Conservation (phyloP, 2,888 invertebrate species). For the Euspilapteryx auroguttella region DNA sequence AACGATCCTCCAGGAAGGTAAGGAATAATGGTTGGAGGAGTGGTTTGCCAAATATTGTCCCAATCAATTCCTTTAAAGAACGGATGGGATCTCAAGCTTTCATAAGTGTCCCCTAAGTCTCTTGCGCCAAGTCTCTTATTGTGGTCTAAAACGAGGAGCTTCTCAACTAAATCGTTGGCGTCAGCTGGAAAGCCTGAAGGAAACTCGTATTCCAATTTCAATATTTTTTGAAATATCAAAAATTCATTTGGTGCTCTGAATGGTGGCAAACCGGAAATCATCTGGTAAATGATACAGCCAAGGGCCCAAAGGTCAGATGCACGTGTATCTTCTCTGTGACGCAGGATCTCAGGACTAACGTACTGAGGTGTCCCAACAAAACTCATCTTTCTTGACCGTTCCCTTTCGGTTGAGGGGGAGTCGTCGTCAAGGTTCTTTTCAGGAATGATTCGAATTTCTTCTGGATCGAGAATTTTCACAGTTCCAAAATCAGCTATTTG, state of each 20-base stretch:
- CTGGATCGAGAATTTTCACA: constrained; percentile 74
- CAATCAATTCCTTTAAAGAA: constrained; percentile 87
- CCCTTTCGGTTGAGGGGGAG: constrained; percentile 22
- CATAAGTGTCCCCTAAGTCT: constrained; percentile 72
- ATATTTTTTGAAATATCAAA: constrained; percentile 93
- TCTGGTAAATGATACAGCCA: constrained; percentile 96
- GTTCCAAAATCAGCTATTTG: constrained; percentile 97
- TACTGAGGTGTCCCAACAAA: constrained; percentile 99
- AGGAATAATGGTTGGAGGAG: constrained; percentile 81
- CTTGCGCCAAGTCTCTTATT: constrained; percentile 78
- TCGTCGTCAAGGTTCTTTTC: constrained; percentile 23
- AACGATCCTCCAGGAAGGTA: constrained; percentile 74
- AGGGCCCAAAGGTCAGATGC: constrained; percentile 96
- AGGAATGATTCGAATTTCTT: constrained; percentile 21
- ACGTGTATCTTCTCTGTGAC: constrained; percentile 72
- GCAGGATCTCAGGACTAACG: constrained; percentile 95
- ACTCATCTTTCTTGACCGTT: constrained; percentile 70
- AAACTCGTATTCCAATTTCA: constrained; percentile 87
- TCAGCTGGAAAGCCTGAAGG: constrained; percentile 87
- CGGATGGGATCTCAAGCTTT: constrained; percentile 81
- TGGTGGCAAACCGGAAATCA: constrained; percentile 91
- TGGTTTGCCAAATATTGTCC: constrained; percentile 73
- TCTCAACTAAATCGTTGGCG: constrained; percentile 86
- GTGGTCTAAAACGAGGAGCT: constrained; percentile 82
- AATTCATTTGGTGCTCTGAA: constrained; percentile 93